Percentiles rank a stretch among this genome's conserved stretches.
Evolutionary conservation across 2,797 vertebrate genomes (phyloP).

Genomic region (Amazona finschi): DNA sequence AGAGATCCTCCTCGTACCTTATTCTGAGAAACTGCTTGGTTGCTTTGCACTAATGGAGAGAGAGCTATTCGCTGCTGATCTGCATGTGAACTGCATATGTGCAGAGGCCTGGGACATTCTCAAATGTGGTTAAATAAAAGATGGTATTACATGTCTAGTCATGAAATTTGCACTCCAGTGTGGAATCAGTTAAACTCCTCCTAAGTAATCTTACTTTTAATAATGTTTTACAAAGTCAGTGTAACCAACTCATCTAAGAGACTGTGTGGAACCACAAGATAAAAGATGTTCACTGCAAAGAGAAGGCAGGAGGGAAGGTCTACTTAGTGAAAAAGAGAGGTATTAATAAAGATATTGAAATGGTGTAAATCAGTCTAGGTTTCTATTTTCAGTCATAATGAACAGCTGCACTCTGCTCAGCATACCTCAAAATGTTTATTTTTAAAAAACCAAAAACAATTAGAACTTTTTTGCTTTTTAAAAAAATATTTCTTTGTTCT

Average conservation of each 20-base stretch:
- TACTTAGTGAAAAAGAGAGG: not conserved
- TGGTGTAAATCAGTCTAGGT: not conserved
- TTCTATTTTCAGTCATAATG: not conserved
- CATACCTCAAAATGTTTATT: not conserved
- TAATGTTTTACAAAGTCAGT: not conserved
- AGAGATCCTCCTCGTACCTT: not conserved
- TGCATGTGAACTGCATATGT: not conserved
- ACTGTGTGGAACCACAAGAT: not conserved
- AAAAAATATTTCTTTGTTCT: not conserved
- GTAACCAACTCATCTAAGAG: not conserved
- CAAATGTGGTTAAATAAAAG: not conserved
- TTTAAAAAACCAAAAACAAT: not conserved
- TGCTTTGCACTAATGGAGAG: not conserved
- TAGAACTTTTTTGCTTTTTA: not conserved
- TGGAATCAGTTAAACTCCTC: not conserved
- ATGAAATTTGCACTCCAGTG: conserved; percentile 12
- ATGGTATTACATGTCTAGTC: not conserved
- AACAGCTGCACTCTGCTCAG: not conserved
- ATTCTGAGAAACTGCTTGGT: not conserved
- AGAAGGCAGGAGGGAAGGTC: not conserved
- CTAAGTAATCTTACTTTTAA: not conserved
- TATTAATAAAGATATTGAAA: not conserved
- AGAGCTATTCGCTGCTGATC: not conserved
- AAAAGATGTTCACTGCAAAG: not conserved
- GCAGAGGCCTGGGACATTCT: not conserved